Evolutionary conservation across 2,888 invertebrate genomes (phyloP), one percentile per base, ranked within the genome.

Genomic region (Margaritifera margaritifera): DNA sequence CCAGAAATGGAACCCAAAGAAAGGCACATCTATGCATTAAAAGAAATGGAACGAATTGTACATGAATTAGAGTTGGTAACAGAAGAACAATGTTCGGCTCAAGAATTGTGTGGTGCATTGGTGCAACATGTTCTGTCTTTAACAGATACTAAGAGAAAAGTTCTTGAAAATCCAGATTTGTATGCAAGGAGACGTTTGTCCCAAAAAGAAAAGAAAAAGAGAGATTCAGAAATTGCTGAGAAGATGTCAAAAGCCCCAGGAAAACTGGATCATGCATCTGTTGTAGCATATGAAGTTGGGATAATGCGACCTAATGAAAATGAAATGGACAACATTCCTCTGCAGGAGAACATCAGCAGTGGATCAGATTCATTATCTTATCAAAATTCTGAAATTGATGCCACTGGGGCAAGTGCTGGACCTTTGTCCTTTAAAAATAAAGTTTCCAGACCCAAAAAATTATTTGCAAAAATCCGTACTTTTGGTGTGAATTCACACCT

Each of bases 181-280:
- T 89, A 89, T 69, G 81, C 83, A 4, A 78, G 81, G 57, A 81
- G 83, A 61, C 85, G 84, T 74, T 77, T 89, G 77, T 84, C 85
- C 19, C 79, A 80, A 24, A 86, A 86, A 60, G 89, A 90, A 53
- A 80, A 86, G 27, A 79, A 86, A 62, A 74, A 79, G 51, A 75
- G 89, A 27, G 89, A 90, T 69, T 83, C 86, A 1, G 87, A 87
- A 68, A 89, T 95, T 66, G 92, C 95, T 75, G 94, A 95, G 75
- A 94, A 94, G 87, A 93, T 94, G 82, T 92, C 93, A 25, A 93
- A 93, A 89, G 93, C 96, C 80, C 95, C 96, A 0, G 96, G 96
- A 2, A 96, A 96, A 89, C 90, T 96, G 78, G 96, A 96, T 90
- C 96, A 96, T 90, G 96, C 96, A 27, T 94, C 94, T 6, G 93